Evolutionary conservation across 2,888 invertebrate genomes (phyloP), one percentile per base, ranked within the genome.

Genomic region (Acronicta psi): DNA sequence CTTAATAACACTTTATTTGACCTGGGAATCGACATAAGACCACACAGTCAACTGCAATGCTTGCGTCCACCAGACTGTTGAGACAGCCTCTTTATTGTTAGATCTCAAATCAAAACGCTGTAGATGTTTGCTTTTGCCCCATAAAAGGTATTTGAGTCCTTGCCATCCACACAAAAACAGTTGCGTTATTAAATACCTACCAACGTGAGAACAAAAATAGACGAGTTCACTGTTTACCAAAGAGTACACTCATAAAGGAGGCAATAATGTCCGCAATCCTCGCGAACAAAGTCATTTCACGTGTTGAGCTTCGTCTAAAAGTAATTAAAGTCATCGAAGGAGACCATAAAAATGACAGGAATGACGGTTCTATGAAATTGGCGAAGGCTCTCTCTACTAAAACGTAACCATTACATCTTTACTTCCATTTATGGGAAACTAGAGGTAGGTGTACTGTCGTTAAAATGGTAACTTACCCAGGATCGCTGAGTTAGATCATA

Each of bases 321-420:
- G 46, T 53, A 40, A 53, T 47, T 61, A 49, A 61, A 44, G 31
- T 43, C n/a, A 23, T 54, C 44, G 14, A 40, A 16, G 4, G 16
- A 16, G 10, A 11, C 23, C 13, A 41, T 55, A 55, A 49, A 52
- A 23, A 41, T 45, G 2, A 29, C 23, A 36, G 11, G 25, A 23
- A 37, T n/a, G 34, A 38, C 14, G 13, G 25, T 51, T 40, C 20
- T 20, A 36, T 10, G 36, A 51, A 40, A 0, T 41, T 9, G 8
- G 20, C 14, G 34, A 34, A 37, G 9, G 5, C 20, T 47, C 25
- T 41, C 41, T 41, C 41, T 41, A 41, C 20, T 41, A 41, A 20
- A 41, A 41, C 20, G 20, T 41, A 41, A 20, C 18, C 20, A 20
- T 41, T 20, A 41, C 41, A 20, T 18, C 41, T 41, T 41, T 41